phyloP scores from a whole-genome alignment of 2,797 vertebrate species.

The Leuciscus waleckii region DNA sequence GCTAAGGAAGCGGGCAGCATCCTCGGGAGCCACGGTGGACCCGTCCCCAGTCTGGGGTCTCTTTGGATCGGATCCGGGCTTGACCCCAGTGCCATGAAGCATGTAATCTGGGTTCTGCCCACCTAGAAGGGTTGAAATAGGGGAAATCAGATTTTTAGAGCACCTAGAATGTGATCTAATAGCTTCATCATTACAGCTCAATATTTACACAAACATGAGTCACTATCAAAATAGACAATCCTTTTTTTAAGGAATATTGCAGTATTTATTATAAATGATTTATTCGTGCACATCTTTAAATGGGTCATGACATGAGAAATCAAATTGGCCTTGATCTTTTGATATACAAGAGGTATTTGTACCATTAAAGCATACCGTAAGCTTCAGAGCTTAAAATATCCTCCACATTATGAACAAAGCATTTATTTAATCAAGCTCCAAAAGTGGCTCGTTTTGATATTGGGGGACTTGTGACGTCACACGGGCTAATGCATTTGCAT shows the following conservation, averaged over 20 bases:
- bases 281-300: background rate
- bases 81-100: slow-evolving; percentile 89
- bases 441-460: too few relatives aligned
- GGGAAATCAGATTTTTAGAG: background rate
- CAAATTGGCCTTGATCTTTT: background rate
- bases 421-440: background rate
- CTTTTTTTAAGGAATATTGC: background rate
- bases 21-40: slow-evolving; percentile 91
- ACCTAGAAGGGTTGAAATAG: slow-evolving; percentile 59
- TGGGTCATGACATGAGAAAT: background rate
- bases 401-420: background rate
- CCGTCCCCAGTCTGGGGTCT: slow-evolving; percentile 71
- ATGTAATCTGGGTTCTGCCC: slow-evolving; percentile 91
- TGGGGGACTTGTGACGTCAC: too few relatives aligned
- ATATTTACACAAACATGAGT: slow-evolving; percentile 8
- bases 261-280: too few relatives aligned
- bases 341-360: background rate
- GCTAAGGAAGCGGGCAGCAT: slow-evolving; percentile 91
- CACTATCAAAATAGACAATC: background rate
- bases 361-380: background rate
- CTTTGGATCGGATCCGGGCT: slow-evolving; percentile 70
- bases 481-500: too few relatives aligned
- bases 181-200: background rate
- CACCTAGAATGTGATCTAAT: background rate
- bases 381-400: background rate